A percentile compares a stretch with the other conserved stretches of the same genome.
phyloP scores from a whole-genome alignment of 1,140 invertebrate species.

The Drosophila sulfurigaster region DNA sequence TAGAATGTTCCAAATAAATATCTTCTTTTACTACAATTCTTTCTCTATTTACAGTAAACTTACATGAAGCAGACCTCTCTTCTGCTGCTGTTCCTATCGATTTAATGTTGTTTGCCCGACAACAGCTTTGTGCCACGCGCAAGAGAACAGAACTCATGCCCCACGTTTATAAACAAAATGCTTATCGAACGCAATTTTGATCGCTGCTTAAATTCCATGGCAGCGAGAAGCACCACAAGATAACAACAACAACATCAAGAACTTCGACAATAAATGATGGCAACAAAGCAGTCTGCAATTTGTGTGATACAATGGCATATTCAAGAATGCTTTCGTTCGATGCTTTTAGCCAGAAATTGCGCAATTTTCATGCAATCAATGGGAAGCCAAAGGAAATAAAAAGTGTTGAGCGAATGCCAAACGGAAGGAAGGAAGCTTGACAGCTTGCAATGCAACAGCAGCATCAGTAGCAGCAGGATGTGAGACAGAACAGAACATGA shows the following conservation, averaged over 20 bases:
- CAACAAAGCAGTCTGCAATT: slow-evolving; percentile 26
- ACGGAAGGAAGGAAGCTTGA: slow-evolving; percentile 25
- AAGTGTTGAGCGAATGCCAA: slow-evolving; percentile 58
- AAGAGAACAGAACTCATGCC: slow-evolving; percentile 45
- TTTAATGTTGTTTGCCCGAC: slow-evolving; percentile 39
- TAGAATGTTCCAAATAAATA: no score
- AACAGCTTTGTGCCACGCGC: slow-evolving; percentile 40
- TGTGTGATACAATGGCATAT: slow-evolving; percentile 29
- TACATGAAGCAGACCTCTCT: neutral
- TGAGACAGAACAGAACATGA: neutral
- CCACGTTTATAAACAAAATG: slow-evolving; percentile 42
- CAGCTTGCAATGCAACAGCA: neutral
- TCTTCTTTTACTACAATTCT: no score
- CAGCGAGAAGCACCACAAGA: slow-evolving; percentile 59
- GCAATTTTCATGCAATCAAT: slow-evolving; percentile 79
- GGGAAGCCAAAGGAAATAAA: slow-evolving; percentile 68
- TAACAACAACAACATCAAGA: slow-evolving; percentile 1
- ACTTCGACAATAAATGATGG: neutral
- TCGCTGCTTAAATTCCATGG: slow-evolving; percentile 76
- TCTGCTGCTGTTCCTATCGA: neutral
- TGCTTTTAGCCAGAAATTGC: slow-evolving; percentile 76
- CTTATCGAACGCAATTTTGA: slow-evolving; percentile 79
- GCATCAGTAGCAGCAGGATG: neutral
- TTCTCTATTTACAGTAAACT: no score
- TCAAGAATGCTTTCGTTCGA: slow-evolving; percentile 58